Percentiles rank a stretch among this genome's conserved stretches.
Conservation (phyloP, 2,113 vertebrate genomes). For the Blennius ocellaris region DNA sequence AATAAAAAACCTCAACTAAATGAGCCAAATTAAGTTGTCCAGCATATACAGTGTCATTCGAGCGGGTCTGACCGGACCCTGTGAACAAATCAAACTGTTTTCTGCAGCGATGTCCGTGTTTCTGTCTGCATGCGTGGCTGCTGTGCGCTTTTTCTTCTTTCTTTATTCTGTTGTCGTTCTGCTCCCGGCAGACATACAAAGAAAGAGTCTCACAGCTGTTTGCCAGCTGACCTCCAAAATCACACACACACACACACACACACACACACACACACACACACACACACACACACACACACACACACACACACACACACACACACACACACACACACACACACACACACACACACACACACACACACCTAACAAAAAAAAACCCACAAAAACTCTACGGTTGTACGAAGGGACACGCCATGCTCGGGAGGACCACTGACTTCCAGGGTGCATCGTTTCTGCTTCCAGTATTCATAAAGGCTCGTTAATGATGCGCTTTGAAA, state of each 20-base stretch:
- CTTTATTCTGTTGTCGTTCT: constrained; percentile 35
- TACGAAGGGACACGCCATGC: constrained; percentile 28
- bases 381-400: neutral
- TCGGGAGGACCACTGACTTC: constrained; percentile 27
- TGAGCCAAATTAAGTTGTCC: neutral
- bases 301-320: no score
- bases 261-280: no score
- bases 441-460: constrained; percentile 27
- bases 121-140: constrained; percentile 11
- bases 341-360: no score
- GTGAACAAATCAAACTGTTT: neutral
- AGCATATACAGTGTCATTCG: no score
- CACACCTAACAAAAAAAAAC: no score
- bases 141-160: constrained; percentile 28
- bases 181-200: constrained; percentile 1
- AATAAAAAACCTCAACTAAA: neutral
- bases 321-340: no score
- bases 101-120: constrained; percentile 1
- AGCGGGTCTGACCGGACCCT: neutral
- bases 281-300: no score
- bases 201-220: constrained; percentile 24
- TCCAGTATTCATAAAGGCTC: constrained; percentile 19
- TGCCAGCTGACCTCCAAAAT: constrained; percentile 63
- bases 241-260: no score
- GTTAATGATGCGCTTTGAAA: constrained; percentile 63